phyloP scores from a whole-genome alignment of 2,888 invertebrate genomes.

The Chrysomela aeneicollis region DNA sequence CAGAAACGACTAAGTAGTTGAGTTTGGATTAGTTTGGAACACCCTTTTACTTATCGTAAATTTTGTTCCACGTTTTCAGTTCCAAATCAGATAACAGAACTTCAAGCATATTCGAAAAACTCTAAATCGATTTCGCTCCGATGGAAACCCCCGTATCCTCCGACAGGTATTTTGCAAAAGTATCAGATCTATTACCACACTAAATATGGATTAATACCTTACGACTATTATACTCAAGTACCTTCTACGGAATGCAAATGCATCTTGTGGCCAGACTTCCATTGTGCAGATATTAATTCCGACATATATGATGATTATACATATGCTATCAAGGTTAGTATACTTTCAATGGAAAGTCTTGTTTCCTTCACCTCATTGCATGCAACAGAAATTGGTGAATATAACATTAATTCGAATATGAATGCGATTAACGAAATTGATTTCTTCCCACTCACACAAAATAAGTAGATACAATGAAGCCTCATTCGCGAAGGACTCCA shows the following conservation, averaged over 20 bases:
- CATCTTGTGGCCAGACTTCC: constrained; percentile 43
- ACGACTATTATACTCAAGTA: constrained; percentile 8
- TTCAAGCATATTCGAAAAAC: constrained; percentile 39
- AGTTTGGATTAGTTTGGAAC: too few species aligned
- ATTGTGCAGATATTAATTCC: constrained; percentile 35
- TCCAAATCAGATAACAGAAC: constrained; percentile 27
- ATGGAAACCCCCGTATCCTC: constrained; percentile 49
- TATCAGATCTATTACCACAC: constrained; percentile 43
- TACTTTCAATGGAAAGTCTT: background rate
- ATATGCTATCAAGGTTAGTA: constrained; percentile 24
- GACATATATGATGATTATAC: background rate
- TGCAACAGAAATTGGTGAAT: too few species aligned
- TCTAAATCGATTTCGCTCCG: constrained; percentile 42
- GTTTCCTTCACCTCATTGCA: too few species aligned
- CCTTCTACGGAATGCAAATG: constrained; percentile 27
- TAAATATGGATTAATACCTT: too few species aligned
- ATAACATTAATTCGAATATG: too few species aligned
- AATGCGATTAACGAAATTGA: too few species aligned
- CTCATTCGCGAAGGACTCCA: too few species aligned
- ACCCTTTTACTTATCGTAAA: too few species aligned
- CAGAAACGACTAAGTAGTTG: too few species aligned
- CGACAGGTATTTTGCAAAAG: constrained; percentile 44
- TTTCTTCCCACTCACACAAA: too few species aligned
- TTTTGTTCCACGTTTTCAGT: constrained; percentile 37
- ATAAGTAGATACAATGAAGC: too few species aligned